These are phyloP conservation scores for Aromia moschata DNA, from an alignment of 2,888 invertebrate species.

Conservation along the genomic window DNA sequence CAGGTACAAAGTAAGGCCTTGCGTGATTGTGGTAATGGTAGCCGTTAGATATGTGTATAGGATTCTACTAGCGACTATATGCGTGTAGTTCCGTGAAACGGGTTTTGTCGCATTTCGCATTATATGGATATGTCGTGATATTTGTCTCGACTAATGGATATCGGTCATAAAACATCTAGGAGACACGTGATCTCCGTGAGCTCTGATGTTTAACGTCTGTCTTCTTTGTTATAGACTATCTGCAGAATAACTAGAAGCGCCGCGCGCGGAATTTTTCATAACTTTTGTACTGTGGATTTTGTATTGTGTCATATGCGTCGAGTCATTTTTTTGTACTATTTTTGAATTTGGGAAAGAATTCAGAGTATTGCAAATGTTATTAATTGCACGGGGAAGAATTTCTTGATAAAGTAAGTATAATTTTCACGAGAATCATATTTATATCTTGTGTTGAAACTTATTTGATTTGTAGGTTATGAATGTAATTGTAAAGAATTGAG, in stretches of 20 bases:
- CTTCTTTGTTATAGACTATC: not conserved
- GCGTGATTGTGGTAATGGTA: conserved; percentile 5
- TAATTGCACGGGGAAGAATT: too few species aligned
- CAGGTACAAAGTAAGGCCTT: conserved; percentile 3
- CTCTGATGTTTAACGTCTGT: not conserved
- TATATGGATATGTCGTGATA: not conserved
- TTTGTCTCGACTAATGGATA: not conserved
- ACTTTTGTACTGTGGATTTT: too few species aligned
- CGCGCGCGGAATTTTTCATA: too few species aligned
- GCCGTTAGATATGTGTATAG: not conserved
- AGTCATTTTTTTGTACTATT: too few species aligned
- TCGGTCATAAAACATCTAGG: not conserved
- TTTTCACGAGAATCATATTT: too few species aligned
- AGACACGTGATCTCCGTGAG: not conserved
- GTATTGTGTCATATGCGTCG: too few species aligned
- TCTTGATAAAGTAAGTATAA: too few species aligned
- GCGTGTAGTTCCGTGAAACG: conserved; percentile 20
- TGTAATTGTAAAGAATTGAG: too few species aligned
- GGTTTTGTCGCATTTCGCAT: conserved; percentile 21
- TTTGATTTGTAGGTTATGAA: too few species aligned
- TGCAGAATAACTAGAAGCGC: not conserved
- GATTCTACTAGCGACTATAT: conserved; percentile 32
- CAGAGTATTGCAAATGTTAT: too few species aligned
- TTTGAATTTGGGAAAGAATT: too few species aligned
- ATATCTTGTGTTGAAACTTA: too few species aligned